Evolutionary conservation across 2,888 invertebrate genomes (phyloP).

Genomic region (Cephus sareptanus): DNA sequence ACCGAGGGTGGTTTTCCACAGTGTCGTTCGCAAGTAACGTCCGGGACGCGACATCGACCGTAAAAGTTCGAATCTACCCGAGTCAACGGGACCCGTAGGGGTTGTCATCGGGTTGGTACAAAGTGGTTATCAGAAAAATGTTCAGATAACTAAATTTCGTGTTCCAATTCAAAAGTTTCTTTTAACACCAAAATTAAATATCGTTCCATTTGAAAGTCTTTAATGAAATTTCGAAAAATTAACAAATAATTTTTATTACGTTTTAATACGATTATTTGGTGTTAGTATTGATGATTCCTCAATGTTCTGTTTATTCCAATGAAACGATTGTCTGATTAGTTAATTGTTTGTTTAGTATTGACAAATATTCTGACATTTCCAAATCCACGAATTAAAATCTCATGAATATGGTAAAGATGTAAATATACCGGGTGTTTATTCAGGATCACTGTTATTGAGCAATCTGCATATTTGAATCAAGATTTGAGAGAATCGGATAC

Average conservation of each 20-base stretch:
- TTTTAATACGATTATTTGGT: not conserved
- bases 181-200: not conserved
- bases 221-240: not conserved
- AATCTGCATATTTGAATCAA: conserved; percentile 48
- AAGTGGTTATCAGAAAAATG: not conserved
- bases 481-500: not conserved
- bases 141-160: not conserved
- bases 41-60: conserved; percentile 24
- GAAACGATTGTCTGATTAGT: not conserved
- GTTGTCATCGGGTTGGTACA: not conserved
- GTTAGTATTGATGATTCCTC: not conserved
- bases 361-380: not conserved
- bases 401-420: conserved; percentile 58
- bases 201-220: not conserved
- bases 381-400: conserved; percentile 49
- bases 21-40: conserved; percentile 42
- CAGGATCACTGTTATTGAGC: conserved; percentile 46
- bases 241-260: not conserved
- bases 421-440: conserved; percentile 51
- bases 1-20: conserved; percentile 20
- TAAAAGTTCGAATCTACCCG: not conserved
- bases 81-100: not conserved
- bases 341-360: not conserved
- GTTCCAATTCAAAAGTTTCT: not conserved
- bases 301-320: too few relatives aligned